Evolutionary conservation across 1,140 invertebrate genomes (phyloP).

Genomic region (Calliphora vicina): DNA sequence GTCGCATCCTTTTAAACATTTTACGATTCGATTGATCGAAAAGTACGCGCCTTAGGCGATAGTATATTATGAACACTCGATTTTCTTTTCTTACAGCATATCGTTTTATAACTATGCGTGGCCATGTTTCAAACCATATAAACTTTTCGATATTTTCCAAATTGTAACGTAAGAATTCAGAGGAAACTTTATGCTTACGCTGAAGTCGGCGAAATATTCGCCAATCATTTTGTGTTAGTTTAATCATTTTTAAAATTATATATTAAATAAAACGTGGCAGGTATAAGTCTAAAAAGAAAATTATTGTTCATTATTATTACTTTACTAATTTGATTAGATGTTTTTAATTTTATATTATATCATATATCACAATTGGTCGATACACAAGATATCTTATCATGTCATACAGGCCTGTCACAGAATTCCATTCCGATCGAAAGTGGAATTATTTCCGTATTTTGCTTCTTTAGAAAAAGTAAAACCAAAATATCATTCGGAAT

Average conservation of each 20-base stretch:
- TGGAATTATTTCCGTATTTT: too few species aligned
- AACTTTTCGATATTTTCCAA: conserved; percentile 53
- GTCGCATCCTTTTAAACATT: conserved; percentile 49
- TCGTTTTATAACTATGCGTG: conserved; percentile 42
- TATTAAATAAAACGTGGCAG: too few species aligned
- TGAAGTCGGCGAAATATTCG: conserved; percentile 39
- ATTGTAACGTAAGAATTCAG: conserved; percentile 46
- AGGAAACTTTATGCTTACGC: conserved; percentile 53
- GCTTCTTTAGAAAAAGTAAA: too few species aligned
- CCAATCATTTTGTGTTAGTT: conserved; percentile 26
- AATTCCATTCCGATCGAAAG: too few species aligned
- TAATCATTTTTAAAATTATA: conserved; percentile 2
- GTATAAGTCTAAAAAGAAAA: too few species aligned
- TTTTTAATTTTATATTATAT: too few species aligned
- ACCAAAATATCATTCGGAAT: too few species aligned
- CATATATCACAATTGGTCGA: too few species aligned
- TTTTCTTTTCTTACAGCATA: conserved; percentile 43
- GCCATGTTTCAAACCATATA: conserved; percentile 48
- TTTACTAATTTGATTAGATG: too few species aligned
- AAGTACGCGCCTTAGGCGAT: conserved; percentile 45
- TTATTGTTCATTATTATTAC: too few species aligned
- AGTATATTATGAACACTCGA: conserved; percentile 41
- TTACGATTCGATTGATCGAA: conserved; percentile 49
- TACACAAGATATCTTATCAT: too few species aligned
- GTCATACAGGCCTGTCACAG: too few species aligned